Evolutionary conservation across 2,797 vertebrate genomes (phyloP), one percentile per base, ranked within the genome.

Genomic region (Chiloscyllium punctatum): DNA sequence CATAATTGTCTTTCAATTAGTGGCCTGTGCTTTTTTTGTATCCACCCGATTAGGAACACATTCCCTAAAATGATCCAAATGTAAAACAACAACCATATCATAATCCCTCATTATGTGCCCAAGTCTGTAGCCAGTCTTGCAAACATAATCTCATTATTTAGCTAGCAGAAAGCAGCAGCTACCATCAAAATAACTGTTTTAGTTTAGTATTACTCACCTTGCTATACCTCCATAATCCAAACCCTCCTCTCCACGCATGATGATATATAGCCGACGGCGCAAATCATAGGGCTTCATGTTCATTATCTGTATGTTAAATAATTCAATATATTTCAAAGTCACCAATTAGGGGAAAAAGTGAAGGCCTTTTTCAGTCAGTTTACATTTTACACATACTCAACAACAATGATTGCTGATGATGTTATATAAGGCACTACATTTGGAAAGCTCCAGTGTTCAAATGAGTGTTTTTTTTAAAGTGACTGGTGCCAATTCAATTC

Each of bases 231-330:
- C 99, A 0, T 99, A 99, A 97, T 99, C 99, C 96, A 99, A 98
- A 79, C 99, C 99, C 97, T 99, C 99, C 97, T 99, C 99, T 42
- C 99, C 99, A 0, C 99, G 98, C 99, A 99, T 99, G 96, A 99
- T 99, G 97, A 99, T 99, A 97, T 99, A 99, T 37, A 99, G 98
- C 95, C 99, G 98, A 84, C 99, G 98, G 8, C 99, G 98, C 79
- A 99, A 98, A 96, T 99, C 99, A 0, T 99, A 99, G 0, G 99
- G 98, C 97, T 99, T 99, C 98, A 99, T 99, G 96, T 99, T 99
- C 99, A 99, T 99, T 96, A 99, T 99, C 99, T 99, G 97, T 95
- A 66, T 30, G 87, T 96, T 33, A 30, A 82, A 96, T 57, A 92
- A 96, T 69, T 37, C n/a, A 68, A 91, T 66, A 53, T 92, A 92